These are phyloP conservation scores for Pseudorhombus dupliciocellatus DNA, from an alignment of 2,113 vertebrate species.

Conservation along the genomic window DNA sequence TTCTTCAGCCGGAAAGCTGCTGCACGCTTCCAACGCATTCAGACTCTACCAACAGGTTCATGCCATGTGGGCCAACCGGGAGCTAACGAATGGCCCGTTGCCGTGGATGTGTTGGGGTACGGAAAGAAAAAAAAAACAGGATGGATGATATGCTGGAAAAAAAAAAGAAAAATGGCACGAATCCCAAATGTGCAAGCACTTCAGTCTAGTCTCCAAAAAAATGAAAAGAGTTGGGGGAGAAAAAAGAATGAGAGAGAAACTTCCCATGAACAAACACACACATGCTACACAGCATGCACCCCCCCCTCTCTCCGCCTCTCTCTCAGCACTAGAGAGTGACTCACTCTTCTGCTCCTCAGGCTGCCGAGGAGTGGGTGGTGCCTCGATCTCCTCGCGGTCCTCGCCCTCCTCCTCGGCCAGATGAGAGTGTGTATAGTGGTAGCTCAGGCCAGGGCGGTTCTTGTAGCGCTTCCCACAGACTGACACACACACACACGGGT, in stretches of 20 bases:
- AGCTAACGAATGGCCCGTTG: conserved; percentile 34
- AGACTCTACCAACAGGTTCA: conserved; percentile 26
- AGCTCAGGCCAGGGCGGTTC: conserved; percentile 95
- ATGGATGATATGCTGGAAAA: conserved; percentile 39
- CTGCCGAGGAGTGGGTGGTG: conserved; percentile 90
- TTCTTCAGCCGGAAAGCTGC: neutral
- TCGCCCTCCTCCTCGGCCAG: conserved; percentile 96
- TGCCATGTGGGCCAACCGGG: conserved; percentile 8
- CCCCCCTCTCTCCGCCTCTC: conserved; percentile 45
- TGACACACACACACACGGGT: conserved; percentile 77
- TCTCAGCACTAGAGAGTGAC: conserved; percentile 68
- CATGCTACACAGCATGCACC: conserved; percentile 67
- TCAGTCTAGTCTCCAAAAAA: conserved; percentile 38
- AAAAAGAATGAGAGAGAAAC: conserved; percentile 49
- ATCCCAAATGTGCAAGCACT: conserved; percentile 45
- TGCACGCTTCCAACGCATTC: neutral
- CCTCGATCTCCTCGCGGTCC: conserved; percentile 94
- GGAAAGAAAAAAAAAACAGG: neutral
- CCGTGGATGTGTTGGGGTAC: conserved; percentile 22
- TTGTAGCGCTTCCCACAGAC: conserved; percentile 98
- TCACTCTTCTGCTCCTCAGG: conserved; percentile 95
- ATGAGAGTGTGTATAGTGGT: conserved; percentile 97
- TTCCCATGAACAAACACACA: conserved; percentile 57
- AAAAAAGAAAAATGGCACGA: conserved; percentile 21
- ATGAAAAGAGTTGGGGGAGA: neutral